These are phyloP conservation scores for Tringa solitaria DNA, from an alignment of 2,113 vertebrate species.

Conservation along the genomic window DNA sequence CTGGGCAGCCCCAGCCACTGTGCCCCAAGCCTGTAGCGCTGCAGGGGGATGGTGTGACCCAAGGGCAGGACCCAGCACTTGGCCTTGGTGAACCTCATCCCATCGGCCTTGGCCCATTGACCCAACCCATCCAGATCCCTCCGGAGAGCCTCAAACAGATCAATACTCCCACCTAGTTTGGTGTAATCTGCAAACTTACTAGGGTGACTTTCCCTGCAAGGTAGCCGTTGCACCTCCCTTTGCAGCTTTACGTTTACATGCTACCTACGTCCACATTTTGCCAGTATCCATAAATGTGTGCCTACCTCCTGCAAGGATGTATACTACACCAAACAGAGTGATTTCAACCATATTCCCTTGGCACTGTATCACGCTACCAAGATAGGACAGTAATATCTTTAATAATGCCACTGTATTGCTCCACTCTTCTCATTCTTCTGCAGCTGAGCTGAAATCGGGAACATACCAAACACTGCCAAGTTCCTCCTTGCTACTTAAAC, in stretches of 20 bases:
- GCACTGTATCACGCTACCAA: not conserved
- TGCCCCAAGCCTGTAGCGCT: no score
- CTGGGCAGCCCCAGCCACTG: no score
- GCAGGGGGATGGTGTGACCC: no score
- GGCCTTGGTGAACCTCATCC: no score
- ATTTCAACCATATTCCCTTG: not conserved
- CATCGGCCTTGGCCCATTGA: no score
- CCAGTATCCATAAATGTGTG: not conserved
- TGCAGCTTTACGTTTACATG: not conserved
- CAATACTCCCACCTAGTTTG: no score
- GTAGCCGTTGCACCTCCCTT: not conserved
- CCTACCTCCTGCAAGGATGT: not conserved
- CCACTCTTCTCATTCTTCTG: not conserved
- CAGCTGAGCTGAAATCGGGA: not conserved
- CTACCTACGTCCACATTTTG: not conserved
- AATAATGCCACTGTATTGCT: not conserved
- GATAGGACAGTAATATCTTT: not conserved
- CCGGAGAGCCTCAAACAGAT: no score
- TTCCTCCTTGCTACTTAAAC: conserved; percentile 26
- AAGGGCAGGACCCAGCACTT: no score
- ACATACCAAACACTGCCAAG: not conserved
- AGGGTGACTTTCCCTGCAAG: not conserved
- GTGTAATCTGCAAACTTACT: no score
- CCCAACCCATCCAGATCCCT: no score
- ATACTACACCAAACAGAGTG: not conserved